Conservation (phyloP, 2,113 vertebrate species). For the Plecturocebus donacophilus region DNA sequence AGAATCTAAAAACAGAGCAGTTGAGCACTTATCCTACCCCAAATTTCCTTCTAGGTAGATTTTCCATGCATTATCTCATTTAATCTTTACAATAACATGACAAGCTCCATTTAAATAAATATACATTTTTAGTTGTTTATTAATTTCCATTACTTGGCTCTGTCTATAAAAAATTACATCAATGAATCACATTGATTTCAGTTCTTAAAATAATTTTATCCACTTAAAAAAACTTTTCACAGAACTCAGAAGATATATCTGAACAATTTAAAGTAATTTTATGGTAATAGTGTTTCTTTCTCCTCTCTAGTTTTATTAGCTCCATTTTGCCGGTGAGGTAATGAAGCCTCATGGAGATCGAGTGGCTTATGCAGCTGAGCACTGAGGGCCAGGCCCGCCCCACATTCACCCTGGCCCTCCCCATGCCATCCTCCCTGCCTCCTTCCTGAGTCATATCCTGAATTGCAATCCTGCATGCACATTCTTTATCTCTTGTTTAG, state of each 20-base stretch:
- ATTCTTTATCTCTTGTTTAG: not conserved
- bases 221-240: constrained; percentile 68
- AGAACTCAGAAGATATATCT: constrained; percentile 71
- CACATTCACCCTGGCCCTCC: fast-evolving
- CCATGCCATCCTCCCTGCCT: not conserved
- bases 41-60: not conserved
- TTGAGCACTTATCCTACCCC: fast-evolving
- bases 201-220: constrained; percentile 67
- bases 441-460: not conserved
- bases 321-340: constrained; percentile 59
- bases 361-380: not conserved
- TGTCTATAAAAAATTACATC: constrained; percentile 48
- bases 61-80: not conserved
- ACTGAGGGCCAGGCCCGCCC: not conserved
- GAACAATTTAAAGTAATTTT: constrained; percentile 76
- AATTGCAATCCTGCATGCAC: not conserved
- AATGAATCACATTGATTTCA: constrained; percentile 65
- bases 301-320: constrained; percentile 61
- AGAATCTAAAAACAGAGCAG: not conserved
- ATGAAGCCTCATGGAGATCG: constrained; percentile 53
- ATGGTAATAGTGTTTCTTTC: constrained; percentile 56
- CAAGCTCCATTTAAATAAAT: constrained; percentile 15
- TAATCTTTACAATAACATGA: not conserved
- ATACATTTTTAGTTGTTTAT: constrained; percentile 39
- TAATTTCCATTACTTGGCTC: constrained; percentile 67